phyloP scores from a whole-genome alignment of 1,140 invertebrate species.

The Cydia pomonella region DNA sequence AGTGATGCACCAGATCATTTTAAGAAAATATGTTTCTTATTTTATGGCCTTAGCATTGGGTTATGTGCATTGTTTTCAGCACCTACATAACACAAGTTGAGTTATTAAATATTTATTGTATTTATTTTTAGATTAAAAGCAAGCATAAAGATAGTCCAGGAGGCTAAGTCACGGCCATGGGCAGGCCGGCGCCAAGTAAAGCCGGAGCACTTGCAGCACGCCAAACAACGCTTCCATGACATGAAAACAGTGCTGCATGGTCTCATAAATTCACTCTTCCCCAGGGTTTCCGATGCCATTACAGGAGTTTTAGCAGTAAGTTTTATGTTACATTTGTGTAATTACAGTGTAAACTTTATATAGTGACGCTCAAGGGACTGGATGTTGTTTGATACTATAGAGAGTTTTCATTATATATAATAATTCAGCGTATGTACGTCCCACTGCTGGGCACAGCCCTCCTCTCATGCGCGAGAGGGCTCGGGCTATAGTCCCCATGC shows the following conservation, averaged over 20 bases:
- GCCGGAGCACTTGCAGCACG: constrained; percentile 59
- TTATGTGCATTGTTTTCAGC: no score
- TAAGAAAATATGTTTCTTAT: no score
- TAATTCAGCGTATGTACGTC: no score
- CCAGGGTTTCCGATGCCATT: constrained; percentile 50
- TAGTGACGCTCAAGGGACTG: no score
- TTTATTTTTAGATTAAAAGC: constrained; percentile 54
- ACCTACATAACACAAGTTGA: neutral
- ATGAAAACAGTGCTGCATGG: constrained; percentile 66
- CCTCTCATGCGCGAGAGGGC: no score
- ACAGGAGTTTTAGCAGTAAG: constrained; percentile 62
- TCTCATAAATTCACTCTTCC: constrained; percentile 64
- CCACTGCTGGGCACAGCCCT: no score
- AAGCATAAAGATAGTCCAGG: constrained; percentile 53
- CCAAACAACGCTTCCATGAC: constrained; percentile 59
- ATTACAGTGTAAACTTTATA: no score
- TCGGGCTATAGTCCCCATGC: no score
- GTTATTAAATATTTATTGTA: neutral
- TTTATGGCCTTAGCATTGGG: no score
- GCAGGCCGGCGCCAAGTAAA: constrained; percentile 45
- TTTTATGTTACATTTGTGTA: neutral
- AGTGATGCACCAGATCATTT: no score
- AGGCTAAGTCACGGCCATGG: constrained; percentile 52
- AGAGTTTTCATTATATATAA: no score
- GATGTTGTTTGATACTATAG: no score